These are phyloP conservation scores for Pseudomyrmex sp. DNA, from an alignment of 1,140 invertebrate genomes.

Conservation along the genomic window DNA sequence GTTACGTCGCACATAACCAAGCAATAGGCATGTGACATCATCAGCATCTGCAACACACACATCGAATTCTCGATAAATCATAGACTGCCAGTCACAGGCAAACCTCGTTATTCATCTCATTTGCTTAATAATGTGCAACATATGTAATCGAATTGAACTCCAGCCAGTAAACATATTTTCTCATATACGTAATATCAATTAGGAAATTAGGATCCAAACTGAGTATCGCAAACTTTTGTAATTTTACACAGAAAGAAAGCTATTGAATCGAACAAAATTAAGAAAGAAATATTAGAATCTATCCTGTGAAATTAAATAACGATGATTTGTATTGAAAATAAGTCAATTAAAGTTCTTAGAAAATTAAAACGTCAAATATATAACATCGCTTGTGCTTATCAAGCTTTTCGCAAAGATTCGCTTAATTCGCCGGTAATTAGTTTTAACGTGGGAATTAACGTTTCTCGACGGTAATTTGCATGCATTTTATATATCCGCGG, in stretches of 20 bases:
- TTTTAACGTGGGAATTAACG: constrained; percentile 39
- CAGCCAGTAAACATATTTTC: constrained; percentile 14
- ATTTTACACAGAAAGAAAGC: not conserved
- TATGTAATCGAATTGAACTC: not conserved
- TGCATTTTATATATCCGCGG: not conserved
- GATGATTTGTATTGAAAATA: constrained; percentile 1
- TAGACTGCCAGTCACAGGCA: constrained; percentile 25
- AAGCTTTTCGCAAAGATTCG: constrained; percentile 4
- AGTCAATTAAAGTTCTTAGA: constrained; percentile 3
- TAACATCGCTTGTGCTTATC: constrained; percentile 17
- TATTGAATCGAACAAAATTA: not conserved
- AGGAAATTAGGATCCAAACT: not conserved
- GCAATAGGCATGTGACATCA: constrained; percentile 30
- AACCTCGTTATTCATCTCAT: constrained; percentile 50
- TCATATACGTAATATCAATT: not conserved
- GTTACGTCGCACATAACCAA: constrained; percentile 1
- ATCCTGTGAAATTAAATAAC: not conserved
- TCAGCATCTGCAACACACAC: not conserved
- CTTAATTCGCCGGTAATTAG: constrained; percentile 32
- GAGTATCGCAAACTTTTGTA: not conserved
- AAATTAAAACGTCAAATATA: constrained; percentile 15
- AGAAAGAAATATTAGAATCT: not conserved
- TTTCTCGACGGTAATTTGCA: constrained; percentile 32
- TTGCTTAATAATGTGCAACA: constrained; percentile 45
- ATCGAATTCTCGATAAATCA: constrained; percentile 41